Conservation (phyloP, 2,797 vertebrate species). For the Nyctibius grandis region DNA sequence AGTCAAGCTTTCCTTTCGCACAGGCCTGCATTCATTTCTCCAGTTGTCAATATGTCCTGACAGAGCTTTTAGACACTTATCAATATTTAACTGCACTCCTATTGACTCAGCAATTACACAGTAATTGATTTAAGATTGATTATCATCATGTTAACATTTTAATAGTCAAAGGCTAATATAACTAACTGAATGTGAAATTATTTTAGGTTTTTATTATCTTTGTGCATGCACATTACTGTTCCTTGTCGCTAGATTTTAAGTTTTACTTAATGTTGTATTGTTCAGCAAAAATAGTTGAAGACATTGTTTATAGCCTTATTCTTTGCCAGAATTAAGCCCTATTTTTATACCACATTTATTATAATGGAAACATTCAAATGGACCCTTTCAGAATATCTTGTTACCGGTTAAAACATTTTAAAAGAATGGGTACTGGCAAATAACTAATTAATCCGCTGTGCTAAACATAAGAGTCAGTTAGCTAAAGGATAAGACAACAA, state of each 20-base stretch:
- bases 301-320: background rate
- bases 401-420: background rate
- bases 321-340: background rate
- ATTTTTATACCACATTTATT: background rate
- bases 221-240: background rate
- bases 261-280: background rate
- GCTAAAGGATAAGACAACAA: background rate
- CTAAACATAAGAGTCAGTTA: background rate
- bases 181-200: constrained; percentile 36
- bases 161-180: constrained; percentile 40
- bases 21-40: constrained; percentile 73
- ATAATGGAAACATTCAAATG: background rate
- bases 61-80: constrained; percentile 85
- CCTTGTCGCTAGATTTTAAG: background rate
- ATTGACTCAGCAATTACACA: constrained; percentile 87
- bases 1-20: constrained; percentile 31
- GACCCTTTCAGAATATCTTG: background rate
- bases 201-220: constrained; percentile 2
- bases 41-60: constrained; percentile 77
- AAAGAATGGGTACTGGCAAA: background rate
- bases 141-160: constrained; percentile 75
- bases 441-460: background rate
- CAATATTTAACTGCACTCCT: constrained; percentile 85
- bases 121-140: constrained; percentile 90
- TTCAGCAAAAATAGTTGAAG: background rate